These are phyloP conservation scores for Polydrusus cervinus DNA, from an alignment of 2,888 invertebrate species.

Conservation along the genomic window DNA sequence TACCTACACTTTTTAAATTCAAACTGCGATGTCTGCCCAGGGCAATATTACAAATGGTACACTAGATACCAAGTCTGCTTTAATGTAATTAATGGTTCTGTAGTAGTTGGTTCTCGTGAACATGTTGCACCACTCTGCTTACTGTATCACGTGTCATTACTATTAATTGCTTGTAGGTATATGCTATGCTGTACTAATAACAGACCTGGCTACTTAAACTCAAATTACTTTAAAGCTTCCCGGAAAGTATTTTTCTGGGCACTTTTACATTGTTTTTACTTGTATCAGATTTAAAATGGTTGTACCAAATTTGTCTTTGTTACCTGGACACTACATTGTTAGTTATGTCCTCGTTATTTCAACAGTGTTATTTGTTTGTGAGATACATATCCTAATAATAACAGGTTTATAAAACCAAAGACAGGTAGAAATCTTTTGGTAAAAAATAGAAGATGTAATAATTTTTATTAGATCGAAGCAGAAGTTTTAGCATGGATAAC, in stretches of 20 bases:
- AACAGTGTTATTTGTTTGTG: background rate
- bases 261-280: conserved; percentile 31
- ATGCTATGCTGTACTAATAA: conserved; percentile 27
- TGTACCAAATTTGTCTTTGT: conserved; percentile 39
- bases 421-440: background rate
- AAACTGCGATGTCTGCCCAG: conserved; percentile 38
- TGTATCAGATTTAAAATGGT: conserved; percentile 28
- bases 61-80: conserved; percentile 44
- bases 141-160: conserved; percentile 50
- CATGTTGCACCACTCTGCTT: conserved; percentile 41
- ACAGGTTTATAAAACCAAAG: background rate
- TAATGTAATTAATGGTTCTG: conserved; percentile 48
- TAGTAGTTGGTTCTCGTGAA: conserved; percentile 44
- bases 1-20: conserved; percentile 49
- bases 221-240: conserved; percentile 30
- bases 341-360: background rate
- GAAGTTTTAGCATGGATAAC: too few relatives aligned
- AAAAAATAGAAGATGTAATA: too few relatives aligned
- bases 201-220: conserved; percentile 10
- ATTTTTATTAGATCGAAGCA: too few relatives aligned
- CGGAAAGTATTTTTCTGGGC: conserved; percentile 20
- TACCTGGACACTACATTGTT: conserved; percentile 19
- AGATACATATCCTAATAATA: background rate
- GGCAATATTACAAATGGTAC: conserved; percentile 48
- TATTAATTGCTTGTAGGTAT: conserved; percentile 50